Conservation (phyloP, 1,140 invertebrate genomes). For the Drosophila elegans region DNA sequence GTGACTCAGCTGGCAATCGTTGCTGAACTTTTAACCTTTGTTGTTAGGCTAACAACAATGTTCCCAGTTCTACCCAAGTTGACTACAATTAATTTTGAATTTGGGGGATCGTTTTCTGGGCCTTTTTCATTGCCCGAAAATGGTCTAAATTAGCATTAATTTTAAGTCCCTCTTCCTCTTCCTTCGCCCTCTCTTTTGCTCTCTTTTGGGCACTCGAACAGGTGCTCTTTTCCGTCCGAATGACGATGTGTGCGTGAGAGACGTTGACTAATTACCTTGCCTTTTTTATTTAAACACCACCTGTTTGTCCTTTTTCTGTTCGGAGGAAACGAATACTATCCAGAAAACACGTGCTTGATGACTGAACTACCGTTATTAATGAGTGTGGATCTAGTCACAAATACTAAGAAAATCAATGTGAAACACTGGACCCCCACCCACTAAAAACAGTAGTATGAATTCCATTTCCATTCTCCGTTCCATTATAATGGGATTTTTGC, state of each 20-base stretch:
- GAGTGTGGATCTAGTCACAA: slow-evolving; percentile 85
- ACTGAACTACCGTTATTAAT: slow-evolving; percentile 84
- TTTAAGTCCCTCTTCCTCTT: slow-evolving; percentile 44
- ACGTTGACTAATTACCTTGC: slow-evolving; percentile 72
- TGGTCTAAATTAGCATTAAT: slow-evolving; percentile 72
- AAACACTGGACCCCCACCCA: slow-evolving; percentile 85
- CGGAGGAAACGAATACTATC: background rate
- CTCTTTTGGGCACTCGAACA: slow-evolving; percentile 40
- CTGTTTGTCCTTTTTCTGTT: slow-evolving; percentile 47
- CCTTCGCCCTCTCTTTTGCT: slow-evolving; percentile 13
- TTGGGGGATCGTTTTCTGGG: slow-evolving; percentile 27
- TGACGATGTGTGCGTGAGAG: slow-evolving; percentile 63
- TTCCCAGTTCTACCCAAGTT: slow-evolving; percentile 20
- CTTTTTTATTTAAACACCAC: slow-evolving; percentile 21
- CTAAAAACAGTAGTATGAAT: slow-evolving; percentile 80
- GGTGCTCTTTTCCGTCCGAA: slow-evolving; percentile 52
- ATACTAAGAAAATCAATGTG: slow-evolving; percentile 72
- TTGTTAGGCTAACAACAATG: slow-evolving; percentile 57
- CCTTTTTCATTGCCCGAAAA: slow-evolving; percentile 23
- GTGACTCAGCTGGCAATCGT: slow-evolving; percentile 40
- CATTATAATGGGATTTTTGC: slow-evolving; percentile 29
- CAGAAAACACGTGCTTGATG: slow-evolving; percentile 46
- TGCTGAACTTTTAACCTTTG: slow-evolving; percentile 64
- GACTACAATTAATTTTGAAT: slow-evolving; percentile 62
- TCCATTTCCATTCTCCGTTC: slow-evolving; percentile 5